Percentiles rank a stretch among this genome's conserved stretches.
phyloP scores from a whole-genome alignment of 2,113 vertebrate species.

The Piliocolobus tephrosceles region DNA sequence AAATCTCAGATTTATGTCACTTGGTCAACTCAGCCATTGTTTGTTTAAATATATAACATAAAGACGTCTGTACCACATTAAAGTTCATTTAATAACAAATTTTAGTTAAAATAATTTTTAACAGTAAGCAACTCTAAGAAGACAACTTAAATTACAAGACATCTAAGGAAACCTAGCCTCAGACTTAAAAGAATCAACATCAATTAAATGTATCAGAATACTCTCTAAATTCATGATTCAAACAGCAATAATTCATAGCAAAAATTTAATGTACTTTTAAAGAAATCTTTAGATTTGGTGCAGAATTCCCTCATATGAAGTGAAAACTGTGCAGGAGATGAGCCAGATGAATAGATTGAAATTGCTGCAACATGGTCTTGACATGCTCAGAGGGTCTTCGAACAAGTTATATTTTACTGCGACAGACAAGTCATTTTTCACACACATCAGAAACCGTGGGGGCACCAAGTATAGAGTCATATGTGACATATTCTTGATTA shows the following conservation, averaged over 20 bases:
- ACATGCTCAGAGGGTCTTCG: neutral
- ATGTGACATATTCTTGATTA: neutral
- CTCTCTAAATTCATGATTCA: neutral
- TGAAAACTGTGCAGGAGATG: neutral
- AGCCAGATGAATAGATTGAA: neutral
- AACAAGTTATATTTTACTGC: slow-evolving; percentile 50
- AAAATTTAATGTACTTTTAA: neutral
- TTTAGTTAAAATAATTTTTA: slow-evolving; percentile 23
- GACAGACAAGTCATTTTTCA: slow-evolving; percentile 39
- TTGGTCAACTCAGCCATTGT: neutral
- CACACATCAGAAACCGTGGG: neutral
- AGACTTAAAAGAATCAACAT: neutral
- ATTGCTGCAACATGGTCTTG: neutral
- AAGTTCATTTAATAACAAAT: neutral
- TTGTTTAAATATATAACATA: neutral
- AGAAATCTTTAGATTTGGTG: neutral
- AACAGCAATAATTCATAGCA: neutral
- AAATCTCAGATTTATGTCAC: neutral
- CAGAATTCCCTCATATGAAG: neutral
- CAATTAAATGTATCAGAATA: neutral
- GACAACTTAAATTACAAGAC: neutral
- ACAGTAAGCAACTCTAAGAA: neutral
- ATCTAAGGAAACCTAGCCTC: neutral
- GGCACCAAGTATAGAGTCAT: neutral
- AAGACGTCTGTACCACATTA: neutral